Conservation (phyloP, 2,797 vertebrate species). For the Babyrousa celebensis region DNA sequence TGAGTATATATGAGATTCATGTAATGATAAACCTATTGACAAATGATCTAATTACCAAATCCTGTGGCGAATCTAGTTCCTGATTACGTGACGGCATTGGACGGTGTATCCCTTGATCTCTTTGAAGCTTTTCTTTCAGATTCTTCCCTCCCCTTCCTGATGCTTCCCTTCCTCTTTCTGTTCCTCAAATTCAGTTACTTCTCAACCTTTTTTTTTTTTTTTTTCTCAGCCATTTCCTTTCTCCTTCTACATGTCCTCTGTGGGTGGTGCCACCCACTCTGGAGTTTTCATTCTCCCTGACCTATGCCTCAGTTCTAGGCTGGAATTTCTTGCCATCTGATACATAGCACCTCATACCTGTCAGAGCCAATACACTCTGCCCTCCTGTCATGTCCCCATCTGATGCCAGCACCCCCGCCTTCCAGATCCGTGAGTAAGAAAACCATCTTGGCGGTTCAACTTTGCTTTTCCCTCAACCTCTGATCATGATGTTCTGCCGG, state of each 20-base stretch:
- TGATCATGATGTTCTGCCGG: not conserved
- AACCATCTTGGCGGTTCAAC: not conserved
- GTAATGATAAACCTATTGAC: conserved; percentile 76
- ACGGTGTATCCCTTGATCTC: not conserved
- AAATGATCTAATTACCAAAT: conserved; percentile 73
- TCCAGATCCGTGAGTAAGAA: not conserved
- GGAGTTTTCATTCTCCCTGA: not conserved
- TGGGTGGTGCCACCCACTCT: not conserved
- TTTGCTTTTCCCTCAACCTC: not conserved
- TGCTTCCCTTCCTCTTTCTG: not conserved
- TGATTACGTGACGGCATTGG: not conserved
- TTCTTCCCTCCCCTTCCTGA: not conserved
- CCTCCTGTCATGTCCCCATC: not conserved
- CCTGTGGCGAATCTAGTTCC: not conserved
- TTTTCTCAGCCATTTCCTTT: not conserved
- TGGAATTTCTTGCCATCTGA: not conserved
- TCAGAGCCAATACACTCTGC: too few species aligned
- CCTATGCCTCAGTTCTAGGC: not conserved
- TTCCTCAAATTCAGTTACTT: not conserved
- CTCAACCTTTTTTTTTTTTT: not conserved
- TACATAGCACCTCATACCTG: not conserved
- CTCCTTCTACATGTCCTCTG: not conserved
- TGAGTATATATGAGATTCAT: conserved; percentile 73
- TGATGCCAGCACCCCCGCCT: not conserved
- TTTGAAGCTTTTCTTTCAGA: not conserved